Base-by-base conservation (phyloP, 1,140 invertebrate genomes). In the Neodiprion pinetum region DNA sequence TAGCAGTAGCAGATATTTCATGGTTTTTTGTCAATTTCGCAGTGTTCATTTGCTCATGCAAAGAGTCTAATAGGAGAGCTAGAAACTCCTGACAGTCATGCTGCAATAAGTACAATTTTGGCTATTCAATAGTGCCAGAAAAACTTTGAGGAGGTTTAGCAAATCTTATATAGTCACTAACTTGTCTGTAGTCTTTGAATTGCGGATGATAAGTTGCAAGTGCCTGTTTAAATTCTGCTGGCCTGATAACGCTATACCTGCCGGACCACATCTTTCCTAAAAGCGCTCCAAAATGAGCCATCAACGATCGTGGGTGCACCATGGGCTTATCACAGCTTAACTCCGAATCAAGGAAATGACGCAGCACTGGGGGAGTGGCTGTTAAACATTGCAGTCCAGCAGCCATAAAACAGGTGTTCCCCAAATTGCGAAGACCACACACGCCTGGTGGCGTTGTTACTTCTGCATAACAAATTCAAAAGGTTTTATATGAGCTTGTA, bases 81-180 rank as follows among this genome's bases (percentile, higher is more conserved):
- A 94, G 85, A 85, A 94, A 94, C 81, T 94, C 93, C 87, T 94
- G 93, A 86, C 93, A 94, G 82, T 94, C 93, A 80, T 94, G 93
- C 92, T 94, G 81, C 49, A 81, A 40, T 40, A 5, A 40, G 28
- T 40, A 1, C 28, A 40, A 40, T 40, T 40, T 1, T 40, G 1
- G 5, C 28, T 40, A 40, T 40, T 65, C 17, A 75, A 23, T 10
- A 5, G 65, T 1, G 2, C 11, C 61, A 75, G 21, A 73, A 74
- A 17, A 50, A 61, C 21, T 14, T 48, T 75, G 66, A 8, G 7
- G 23, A 49, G 21, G 11, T 40, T 40, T 1, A 40, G 28, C 28
- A 3, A 70, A 75, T 48, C 47, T 48, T 69, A 71, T n/a, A 74
- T 9, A 67, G 23, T 40, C n/a, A 12, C 53, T 81, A 84, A 91